phyloP scores from a whole-genome alignment of 2,797 vertebrate species.

The Eulemur mongoz region DNA sequence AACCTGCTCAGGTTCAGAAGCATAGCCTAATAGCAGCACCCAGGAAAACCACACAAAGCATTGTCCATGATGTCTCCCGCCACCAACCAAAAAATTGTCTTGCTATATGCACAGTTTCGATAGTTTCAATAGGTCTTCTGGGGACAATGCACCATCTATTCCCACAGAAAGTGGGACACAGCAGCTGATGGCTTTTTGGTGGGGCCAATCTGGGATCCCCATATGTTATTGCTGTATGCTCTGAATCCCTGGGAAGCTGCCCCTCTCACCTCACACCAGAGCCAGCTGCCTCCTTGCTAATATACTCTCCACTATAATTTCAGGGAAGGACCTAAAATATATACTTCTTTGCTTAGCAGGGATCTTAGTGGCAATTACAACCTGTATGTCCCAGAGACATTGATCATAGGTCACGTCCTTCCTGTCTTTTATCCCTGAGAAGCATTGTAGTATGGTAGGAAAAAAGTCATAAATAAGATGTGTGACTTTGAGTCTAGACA shows the following conservation, averaged over 20 bases:
- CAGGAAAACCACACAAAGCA: neutral
- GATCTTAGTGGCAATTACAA: neutral
- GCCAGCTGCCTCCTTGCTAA: neutral
- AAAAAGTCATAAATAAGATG: neutral
- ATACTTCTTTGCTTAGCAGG: neutral
- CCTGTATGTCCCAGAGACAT: neutral
- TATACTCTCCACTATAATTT: neutral
- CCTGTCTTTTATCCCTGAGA: neutral
- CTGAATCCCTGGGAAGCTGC: neutral
- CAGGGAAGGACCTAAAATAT: neutral
- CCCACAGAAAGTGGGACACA: neutral
- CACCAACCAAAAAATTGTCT: neutral
- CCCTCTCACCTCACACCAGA: fast-evolving
- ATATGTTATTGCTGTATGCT: neutral
- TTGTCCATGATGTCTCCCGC: neutral
- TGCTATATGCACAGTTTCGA: neutral
- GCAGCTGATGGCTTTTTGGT: neutral
- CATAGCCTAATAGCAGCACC: neutral
- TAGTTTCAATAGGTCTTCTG: neutral
- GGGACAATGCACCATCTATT: neutral
- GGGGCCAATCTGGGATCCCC: neutral
- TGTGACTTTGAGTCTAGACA: slow-evolving; percentile 24
- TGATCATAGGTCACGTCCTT: neutral
- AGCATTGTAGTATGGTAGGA: neutral
- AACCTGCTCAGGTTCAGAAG: slow-evolving; percentile 41